Evolutionary conservation across 2,113 vertebrate species (phyloP), one percentile per base, ranked within the genome.

Genomic region (Poeciliopsis prolifica): DNA sequence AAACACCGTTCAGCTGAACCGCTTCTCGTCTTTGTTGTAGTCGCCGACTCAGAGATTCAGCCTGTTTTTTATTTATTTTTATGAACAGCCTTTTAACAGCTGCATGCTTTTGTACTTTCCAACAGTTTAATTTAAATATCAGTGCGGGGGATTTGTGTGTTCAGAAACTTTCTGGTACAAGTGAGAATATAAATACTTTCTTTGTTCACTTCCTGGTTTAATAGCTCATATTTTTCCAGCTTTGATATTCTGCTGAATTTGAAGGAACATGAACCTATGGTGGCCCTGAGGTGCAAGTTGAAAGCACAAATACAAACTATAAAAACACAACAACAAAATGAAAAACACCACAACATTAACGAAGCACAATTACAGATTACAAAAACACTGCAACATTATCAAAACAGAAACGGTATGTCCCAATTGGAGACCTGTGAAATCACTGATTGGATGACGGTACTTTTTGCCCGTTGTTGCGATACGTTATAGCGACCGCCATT

Each of bases 1-100:
- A 77, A 83, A n/a, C 51, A 24, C 72, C 48, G 15, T 70, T 80
- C 28, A 65, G 26, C 62, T 70, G 40, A 63, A 64, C 8, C 37
- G 42, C 42, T 58, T 60, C 48, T 78, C 68, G 30, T 71, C 62
- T 65, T 19, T 24, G 67, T 77, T 40, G 30, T 64, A 77, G 61
- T 63, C 29, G 0, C 42, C 9, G 48, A 13, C 19, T 31, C 42
- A 12, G 5, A 58, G 51, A 58, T 58, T 58, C 51, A 22, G 22
- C 51, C 24, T 17, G 19, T 58, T 3, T n/a, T 58, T 58, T n/a
- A 1, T 1, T 35, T 35, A 1, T 9, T 35, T 35, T 35, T n/a
- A n/a, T n/a, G 7, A 58, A n/a, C 51, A 58, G 24, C 22, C 51
- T 58, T n/a, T n/a, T 58, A 58, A 58, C 51, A 58, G 17, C 51